Base-by-base conservation (phyloP, 2,113 vertebrate genomes). In the Cynopterus brachyotis region DNA sequence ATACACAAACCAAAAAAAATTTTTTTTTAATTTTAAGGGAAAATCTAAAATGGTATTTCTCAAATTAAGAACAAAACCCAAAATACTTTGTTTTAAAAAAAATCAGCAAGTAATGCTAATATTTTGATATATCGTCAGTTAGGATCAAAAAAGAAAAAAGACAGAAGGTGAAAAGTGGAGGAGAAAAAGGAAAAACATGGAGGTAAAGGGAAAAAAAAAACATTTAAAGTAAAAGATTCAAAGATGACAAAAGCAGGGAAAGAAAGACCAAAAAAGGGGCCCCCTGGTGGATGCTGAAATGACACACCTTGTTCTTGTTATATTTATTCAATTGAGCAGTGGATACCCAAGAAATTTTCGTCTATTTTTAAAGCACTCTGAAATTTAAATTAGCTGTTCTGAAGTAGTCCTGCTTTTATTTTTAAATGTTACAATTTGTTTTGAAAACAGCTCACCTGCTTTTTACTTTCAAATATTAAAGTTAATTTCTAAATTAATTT, bases 261-360 rank as follows among this genome's bases (percentile, higher is more conserved):
- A 35, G 53, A 35, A 26, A 9, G 80, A 66, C 3, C 24, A 5
- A 2, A 5, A 2, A 59, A 47, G 26, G 35, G 30, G 1, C 9
- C 50, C 50, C 12, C 0, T 0, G 45, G 32, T 1, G 2, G 16
- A 22, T 2, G 13, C 50, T 10, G 6, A 22, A 24, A 17, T 0
- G 24, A 24, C 0, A 0, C 1, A 7, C 10, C 30, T 12, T 20
- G 3, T 62, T n/a, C 35, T 16, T 40, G 40, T 32, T 24, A 0
- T 64, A 5, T 5, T 60, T 32, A 0, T 32, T 30, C 15, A 11
- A 0, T 24, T 16, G 60, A 55, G 30, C 50, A 1, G 1, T 59
- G 26, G 53, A 30, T 2, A 35, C 7, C 80, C 2, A 32, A 69
- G 81, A 64, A 28, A 17, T 57, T 30, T 4, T 28, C 9, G 11